Percentiles rank a stretch among this genome's conserved stretches.
phyloP scores from a whole-genome alignment of 1,140 invertebrate species.

The Drosophila quadrilineata region DNA sequence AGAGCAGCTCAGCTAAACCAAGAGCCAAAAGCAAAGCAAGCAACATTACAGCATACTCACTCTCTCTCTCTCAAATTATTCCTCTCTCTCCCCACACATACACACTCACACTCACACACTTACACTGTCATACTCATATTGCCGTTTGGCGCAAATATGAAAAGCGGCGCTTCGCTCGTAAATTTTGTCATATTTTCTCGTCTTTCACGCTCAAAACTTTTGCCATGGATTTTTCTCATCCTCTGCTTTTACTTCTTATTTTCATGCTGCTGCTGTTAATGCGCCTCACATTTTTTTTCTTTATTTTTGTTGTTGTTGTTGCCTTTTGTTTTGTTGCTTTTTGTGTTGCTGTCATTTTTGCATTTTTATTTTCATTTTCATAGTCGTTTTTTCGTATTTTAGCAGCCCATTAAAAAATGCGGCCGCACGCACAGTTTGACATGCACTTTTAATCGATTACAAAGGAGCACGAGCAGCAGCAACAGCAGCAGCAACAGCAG shows the following conservation, averaged over 20 bases:
- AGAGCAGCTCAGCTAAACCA: constrained; percentile 32
- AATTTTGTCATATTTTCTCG: constrained; percentile 74
- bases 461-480: constrained; percentile 31
- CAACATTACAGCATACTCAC: no score
- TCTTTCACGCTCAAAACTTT: constrained; percentile 55
- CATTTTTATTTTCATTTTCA: constrained; percentile 46
- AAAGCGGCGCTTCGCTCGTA: no score
- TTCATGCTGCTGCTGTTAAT: constrained; percentile 45
- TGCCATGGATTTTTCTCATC: constrained; percentile 48
- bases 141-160: no score
- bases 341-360: constrained; percentile 17
- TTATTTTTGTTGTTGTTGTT: constrained; percentile 41
- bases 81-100: no score
- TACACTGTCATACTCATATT: no score
- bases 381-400: constrained; percentile 58
- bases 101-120: no score
- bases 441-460: constrained; percentile 77
- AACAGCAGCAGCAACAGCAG: constrained; percentile 13
- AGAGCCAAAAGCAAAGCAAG: constrained; percentile 9
- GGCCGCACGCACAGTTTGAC: constrained; percentile 72
- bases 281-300: constrained; percentile 51
- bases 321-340: constrained; percentile 44
- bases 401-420: constrained; percentile 76
- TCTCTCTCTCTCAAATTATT: no score
- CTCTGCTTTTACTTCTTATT: constrained; percentile 27